Evolutionary conservation across 1,140 invertebrate genomes (phyloP).

Genomic region (Plectrocnemia conspersa): DNA sequence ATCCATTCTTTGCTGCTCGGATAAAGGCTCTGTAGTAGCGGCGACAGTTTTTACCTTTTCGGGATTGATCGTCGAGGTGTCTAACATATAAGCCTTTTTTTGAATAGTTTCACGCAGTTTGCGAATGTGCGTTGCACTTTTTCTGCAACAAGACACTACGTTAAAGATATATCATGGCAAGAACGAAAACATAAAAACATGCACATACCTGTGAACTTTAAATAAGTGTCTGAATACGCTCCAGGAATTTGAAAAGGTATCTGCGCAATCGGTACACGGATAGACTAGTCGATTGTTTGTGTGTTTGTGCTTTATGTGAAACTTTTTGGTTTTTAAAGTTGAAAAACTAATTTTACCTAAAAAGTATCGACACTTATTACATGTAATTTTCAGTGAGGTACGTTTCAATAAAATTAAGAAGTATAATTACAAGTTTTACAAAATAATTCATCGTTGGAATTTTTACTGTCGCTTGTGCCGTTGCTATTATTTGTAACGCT

Average conservation of each 20-base stretch:
- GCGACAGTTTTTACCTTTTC: constrained; percentile 40
- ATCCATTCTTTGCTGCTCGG: constrained; percentile 46
- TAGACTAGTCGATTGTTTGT: constrained; percentile 59
- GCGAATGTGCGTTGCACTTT: constrained; percentile 57
- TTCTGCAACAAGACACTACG: constrained; percentile 45
- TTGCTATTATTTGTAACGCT: constrained; percentile 49
- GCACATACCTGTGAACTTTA: constrained; percentile 63
- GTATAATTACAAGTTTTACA: constrained; percentile 30
- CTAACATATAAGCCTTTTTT: constrained; percentile 53
- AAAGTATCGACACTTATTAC: constrained; percentile 22
- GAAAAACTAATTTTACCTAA: constrained; percentile 62
- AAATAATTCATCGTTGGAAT: constrained; percentile 38
- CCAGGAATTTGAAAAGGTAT: constrained; percentile 63
- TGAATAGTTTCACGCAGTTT: constrained; percentile 56
- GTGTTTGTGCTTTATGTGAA: constrained; percentile 66
- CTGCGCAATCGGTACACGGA: constrained; percentile 64
- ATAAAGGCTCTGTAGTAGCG: constrained; percentile 38
- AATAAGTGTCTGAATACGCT: constrained; percentile 68
- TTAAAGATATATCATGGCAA: not conserved
- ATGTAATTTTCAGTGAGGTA: not conserved
- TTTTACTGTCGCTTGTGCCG: constrained; percentile 30
- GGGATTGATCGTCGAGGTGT: constrained; percentile 46
- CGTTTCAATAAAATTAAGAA: not conserved
- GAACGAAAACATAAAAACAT: constrained; percentile 12
- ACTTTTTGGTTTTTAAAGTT: constrained; percentile 63